Evolutionary conservation across 2,797 vertebrate species (phyloP).

Genomic region (Aulostomus chinensis): DNA sequence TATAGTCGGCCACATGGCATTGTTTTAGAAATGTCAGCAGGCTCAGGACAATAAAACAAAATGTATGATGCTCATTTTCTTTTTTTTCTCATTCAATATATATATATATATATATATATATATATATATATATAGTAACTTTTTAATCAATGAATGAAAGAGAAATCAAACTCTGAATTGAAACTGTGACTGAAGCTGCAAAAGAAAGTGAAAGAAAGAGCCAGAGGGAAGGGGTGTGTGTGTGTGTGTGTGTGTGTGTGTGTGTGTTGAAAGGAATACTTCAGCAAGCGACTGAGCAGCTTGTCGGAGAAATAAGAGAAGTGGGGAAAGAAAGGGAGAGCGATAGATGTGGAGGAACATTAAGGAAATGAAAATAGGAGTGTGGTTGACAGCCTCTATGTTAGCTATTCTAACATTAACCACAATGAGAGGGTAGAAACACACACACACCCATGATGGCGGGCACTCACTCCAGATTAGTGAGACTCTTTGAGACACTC

Average conservation of each 20-base stretch:
- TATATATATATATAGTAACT: no score
- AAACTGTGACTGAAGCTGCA: conserved; percentile 3
- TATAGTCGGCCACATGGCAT: conserved; percentile 27
- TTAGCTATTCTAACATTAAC: conserved; percentile 45
- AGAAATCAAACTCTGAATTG: conserved; percentile 21
- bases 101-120: no score
- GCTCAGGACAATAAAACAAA: conserved; percentile 45
- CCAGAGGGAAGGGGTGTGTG: conserved; percentile 5
- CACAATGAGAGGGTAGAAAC: conserved; percentile 18
- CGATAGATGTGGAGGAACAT: conserved; percentile 30
- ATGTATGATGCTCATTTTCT: conserved; percentile 33
- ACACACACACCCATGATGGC: conserved; percentile 8
- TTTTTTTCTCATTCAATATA: conserved; percentile 23
- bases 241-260: conserved; percentile 10
- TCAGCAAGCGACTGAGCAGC: conserved; percentile 20
- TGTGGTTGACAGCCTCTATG: conserved; percentile 44
- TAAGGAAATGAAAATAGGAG: conserved; percentile 52
- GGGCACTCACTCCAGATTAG: neutral
- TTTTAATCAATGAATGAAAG: conserved; percentile 15
- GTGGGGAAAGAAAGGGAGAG: conserved; percentile 22
- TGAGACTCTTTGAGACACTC: conserved; percentile 15
- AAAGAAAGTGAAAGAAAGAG: conserved; percentile 16
- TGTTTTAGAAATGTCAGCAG: conserved; percentile 46
- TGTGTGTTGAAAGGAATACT: conserved; percentile 48
- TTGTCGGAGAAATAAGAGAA: conserved; percentile 38